A percentile compares a stretch with the other conserved stretches of the same genome.
Conservation (phyloP, 2,113 vertebrate genomes). For the Himantopus leucocephalus region DNA sequence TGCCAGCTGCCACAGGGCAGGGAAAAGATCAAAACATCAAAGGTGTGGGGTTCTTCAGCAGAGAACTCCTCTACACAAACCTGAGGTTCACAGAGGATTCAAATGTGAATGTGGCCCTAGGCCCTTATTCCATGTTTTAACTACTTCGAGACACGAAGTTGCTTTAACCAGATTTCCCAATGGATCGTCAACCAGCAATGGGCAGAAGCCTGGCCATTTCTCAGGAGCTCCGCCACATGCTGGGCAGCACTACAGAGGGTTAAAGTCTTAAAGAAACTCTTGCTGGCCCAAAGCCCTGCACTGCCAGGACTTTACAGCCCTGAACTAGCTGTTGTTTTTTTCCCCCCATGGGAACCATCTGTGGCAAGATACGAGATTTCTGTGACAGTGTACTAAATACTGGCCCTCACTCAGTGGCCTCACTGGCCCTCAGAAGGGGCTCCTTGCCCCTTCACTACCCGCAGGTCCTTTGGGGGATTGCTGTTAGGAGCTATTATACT, state of each 20-base stretch:
- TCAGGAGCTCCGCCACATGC: background rate
- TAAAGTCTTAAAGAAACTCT: background rate
- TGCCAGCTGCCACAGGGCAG: background rate
- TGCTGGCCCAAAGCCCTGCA: background rate
- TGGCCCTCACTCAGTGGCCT: background rate
- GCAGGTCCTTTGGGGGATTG: background rate
- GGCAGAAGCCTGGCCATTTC: background rate
- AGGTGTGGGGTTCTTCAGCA: background rate
- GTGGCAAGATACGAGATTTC: background rate
- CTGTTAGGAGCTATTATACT: background rate
- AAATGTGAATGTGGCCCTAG: background rate
- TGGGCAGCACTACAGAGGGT: background rate
- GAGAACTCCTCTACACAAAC: background rate
- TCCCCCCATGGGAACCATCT: background rate
- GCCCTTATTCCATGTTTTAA: background rate
- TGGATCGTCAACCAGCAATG: background rate
- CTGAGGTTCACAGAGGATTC: background rate
- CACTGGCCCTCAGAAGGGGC: background rate
- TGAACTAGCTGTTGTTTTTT: background rate
- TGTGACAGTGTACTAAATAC: background rate
- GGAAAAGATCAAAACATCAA: rapidly evolving
- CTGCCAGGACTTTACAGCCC: background rate
- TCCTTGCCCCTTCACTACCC: too few species aligned
- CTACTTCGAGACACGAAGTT: background rate
- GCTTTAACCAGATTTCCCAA: background rate